Base-by-base conservation (phyloP, 2,888 invertebrate species). In the Hydriomena furcata region DNA sequence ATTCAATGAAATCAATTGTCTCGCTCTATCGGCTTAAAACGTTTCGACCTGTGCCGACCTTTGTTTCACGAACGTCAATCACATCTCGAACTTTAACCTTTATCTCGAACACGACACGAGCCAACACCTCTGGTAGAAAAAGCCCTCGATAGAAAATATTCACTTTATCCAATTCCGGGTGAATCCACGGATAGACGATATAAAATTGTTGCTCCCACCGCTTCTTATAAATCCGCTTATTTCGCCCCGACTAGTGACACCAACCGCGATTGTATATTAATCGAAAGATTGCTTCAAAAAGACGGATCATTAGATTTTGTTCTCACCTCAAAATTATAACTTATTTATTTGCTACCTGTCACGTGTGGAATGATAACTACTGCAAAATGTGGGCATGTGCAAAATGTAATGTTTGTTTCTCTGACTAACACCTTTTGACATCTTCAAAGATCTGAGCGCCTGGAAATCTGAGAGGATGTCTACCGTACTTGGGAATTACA, bases 141-240 rank as follows among this genome's bases (percentile, higher is more conserved):
- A 48, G 23, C 32, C 47, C 34, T 42, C 51, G 52, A 31, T 60
- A 56, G 62, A 68, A 69, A 71, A 71, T 71, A 76, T 74, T 73
- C 65, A 68, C 63, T 73, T 73, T 63, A 79, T 76, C 69, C 67
- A 70, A 79, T 79, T 75, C 64, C 61, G 45, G 20, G 53, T 56
- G 52, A 71, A 66, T 65, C 68, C 66, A 57, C 58, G 68, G 73
- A 58, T 59, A 34, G 61, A 55, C 58, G 68, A 74, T 70, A 73
- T 71, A 73, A 78, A 76, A 75, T 76, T 74, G 71, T 71, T 68
- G 63, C 64, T 65, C 58, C 64, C 69, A 60, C 61, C 58, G 44
- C 62, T 55, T 63, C 66, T 73, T 73, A 78, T 76, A 79, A 79
- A 82, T 79, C 72, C 62, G 75, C 68, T 79, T 79, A 61, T 58